A percentile compares a stretch with the other conserved stretches of the same genome.
These are phyloP conservation scores for Phenganax subtilis DNA, from an alignment of 92 coral and sea anemone species.

Conservation along the genomic window DNA sequence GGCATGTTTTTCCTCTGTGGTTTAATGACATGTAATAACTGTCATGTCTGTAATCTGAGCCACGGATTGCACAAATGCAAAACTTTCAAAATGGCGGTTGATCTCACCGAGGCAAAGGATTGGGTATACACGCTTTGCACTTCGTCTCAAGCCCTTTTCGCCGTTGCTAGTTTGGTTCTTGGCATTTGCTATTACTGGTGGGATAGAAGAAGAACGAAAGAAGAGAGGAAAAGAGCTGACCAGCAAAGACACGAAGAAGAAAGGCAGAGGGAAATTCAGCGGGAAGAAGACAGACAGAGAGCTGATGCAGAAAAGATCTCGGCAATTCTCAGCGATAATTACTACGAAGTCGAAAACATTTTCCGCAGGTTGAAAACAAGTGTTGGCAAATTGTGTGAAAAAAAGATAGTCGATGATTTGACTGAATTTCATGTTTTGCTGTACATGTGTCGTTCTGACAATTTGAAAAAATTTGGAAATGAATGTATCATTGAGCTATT, in stretches of 20 bases:
- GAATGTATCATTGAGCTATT: not conserved
- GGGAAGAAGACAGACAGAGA: not conserved
- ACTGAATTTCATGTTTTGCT: constrained; percentile 45
- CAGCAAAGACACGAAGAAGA: not conserved
- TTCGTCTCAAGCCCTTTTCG: constrained; percentile 2
- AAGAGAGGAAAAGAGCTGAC: not conserved
- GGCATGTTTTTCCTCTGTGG: no score
- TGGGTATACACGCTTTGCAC: constrained; percentile 18
- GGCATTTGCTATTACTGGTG: not conserved
- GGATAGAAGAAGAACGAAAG: not conserved
- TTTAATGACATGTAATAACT: no score
- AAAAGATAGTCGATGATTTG: not conserved
- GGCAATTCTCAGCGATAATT: constrained; percentile 15
- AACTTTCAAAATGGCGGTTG: not conserved
- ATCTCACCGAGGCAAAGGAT: not conserved
- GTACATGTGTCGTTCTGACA: constrained; percentile 36
- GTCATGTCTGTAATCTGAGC: no score
- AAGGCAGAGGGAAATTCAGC: not conserved
- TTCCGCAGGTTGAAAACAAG: not conserved
- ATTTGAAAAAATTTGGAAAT: not conserved
- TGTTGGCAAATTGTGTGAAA: not conserved
- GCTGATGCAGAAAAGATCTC: constrained; percentile 27
- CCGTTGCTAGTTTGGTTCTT: not conserved
- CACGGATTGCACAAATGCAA: no score
- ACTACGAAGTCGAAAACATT: constrained; percentile 8